These are phyloP conservation scores for Calypte anna DNA, from an alignment of 2,113 vertebrate genomes.

Conservation along the genomic window DNA sequence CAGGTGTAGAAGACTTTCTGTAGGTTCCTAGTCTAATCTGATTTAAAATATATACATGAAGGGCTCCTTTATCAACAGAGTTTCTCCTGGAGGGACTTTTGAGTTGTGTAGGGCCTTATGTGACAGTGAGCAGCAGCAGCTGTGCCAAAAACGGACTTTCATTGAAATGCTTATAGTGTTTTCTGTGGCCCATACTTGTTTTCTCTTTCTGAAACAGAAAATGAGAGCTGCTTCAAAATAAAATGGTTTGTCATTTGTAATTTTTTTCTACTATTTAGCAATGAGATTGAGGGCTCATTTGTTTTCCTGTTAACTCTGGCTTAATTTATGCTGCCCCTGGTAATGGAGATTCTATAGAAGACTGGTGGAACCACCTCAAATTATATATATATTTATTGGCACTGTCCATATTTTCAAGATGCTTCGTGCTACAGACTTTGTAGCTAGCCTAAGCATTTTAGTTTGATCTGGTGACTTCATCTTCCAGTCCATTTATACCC, in stretches of 20 bases:
- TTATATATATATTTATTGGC: neutral
- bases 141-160: neutral
- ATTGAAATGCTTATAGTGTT: neutral
- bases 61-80: conserved; percentile 1
- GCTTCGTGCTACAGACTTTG: neutral
- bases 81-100: neutral
- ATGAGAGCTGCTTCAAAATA: neutral
- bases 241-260: neutral
- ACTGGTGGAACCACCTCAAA: neutral
- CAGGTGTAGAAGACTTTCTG: conserved; percentile 68
- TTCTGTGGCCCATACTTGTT: neutral
- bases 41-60: neutral
- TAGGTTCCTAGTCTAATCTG: neutral
- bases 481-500: neutral
- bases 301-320: conserved; percentile 3
- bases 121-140: neutral
- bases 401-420: neutral
- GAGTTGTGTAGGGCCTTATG: neutral
- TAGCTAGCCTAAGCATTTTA: neutral
- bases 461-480: neutral
- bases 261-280: neutral
- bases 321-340: neutral
- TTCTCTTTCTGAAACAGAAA: neutral
- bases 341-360: neutral
- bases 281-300: neutral